Conservation (phyloP, 2,113 vertebrate species). For the Ammodytes dubius region DNA sequence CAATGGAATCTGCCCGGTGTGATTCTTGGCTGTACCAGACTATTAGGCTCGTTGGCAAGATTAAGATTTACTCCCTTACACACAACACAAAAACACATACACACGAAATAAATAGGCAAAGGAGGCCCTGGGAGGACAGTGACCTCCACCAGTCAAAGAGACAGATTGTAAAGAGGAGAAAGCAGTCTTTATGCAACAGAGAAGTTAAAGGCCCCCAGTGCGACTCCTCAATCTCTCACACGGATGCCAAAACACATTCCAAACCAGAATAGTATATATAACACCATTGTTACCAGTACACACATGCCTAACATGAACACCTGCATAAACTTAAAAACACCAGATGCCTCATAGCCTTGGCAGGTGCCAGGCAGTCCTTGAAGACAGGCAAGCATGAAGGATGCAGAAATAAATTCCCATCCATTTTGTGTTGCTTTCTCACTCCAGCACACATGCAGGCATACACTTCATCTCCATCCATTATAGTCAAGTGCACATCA, state of each 20-base stretch:
- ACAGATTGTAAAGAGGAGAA: conserved; percentile 51
- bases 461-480: conserved; percentile 30
- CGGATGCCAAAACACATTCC: conserved; percentile 19
- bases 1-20: conserved; percentile 66
- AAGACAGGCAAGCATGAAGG: conserved; percentile 64
- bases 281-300: conserved; percentile 11
- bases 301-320: conserved; percentile 37
- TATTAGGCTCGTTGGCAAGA: conserved; percentile 70
- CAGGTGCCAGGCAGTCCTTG: conserved; percentile 72
- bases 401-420: conserved; percentile 47
- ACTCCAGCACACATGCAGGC: not conserved
- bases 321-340: conserved; percentile 57
- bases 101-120: conserved; percentile 63
- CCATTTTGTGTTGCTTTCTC: conserved; percentile 24
- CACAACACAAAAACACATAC: conserved; percentile 56
- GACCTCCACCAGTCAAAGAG: conserved; percentile 73
- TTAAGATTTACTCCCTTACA: conserved; percentile 70
- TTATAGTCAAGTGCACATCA: conserved; percentile 33
- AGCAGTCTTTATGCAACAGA: conserved; percentile 11
- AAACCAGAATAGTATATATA: conserved; percentile 9
- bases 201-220: conserved; percentile 21
- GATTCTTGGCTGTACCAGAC: conserved; percentile 59
- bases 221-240: conserved; percentile 21
- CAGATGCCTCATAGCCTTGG: conserved; percentile 61
- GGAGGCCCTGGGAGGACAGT: conserved; percentile 75